Evolutionary conservation across 2,888 invertebrate genomes (phyloP).

Genomic region (Agriotes lineatus): DNA sequence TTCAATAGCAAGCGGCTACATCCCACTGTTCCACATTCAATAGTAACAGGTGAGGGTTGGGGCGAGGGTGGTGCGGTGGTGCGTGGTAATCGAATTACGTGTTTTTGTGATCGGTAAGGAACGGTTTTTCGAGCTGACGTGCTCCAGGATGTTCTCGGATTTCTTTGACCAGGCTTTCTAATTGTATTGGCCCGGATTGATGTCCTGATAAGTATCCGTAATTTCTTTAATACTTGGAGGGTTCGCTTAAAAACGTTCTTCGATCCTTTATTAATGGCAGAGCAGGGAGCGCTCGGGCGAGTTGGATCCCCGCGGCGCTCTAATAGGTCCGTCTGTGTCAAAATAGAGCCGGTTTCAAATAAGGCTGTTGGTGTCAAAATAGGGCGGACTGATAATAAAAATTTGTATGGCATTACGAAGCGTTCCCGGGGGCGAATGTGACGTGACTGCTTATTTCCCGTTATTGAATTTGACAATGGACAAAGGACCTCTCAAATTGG

Average conservation of each 20-base stretch:
- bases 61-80: constrained; percentile 47
- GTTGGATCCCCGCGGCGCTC: too few species aligned
- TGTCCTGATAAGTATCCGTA: constrained; percentile 50
- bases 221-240: constrained; percentile 49
- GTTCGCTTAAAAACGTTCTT: neutral
- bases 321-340: too few species aligned
- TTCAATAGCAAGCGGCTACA: constrained; percentile 37
- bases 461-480: constrained; percentile 43
- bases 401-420: constrained; percentile 29
- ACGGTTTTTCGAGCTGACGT: constrained; percentile 50
- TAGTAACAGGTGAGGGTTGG: constrained; percentile 39
- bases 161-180: constrained; percentile 51
- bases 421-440: constrained; percentile 33
- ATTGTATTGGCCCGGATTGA: constrained; percentile 53
- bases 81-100: constrained; percentile 55
- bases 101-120: constrained; percentile 54
- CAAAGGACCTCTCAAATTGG: constrained; percentile 40
- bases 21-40: constrained; percentile 39
- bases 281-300: neutral
- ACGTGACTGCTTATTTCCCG: constrained; percentile 40
- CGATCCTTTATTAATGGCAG: neutral
- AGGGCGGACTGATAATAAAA: constrained; percentile 20
- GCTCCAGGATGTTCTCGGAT: constrained; percentile 49
- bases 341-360: too few species aligned
- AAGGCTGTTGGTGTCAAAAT: too few species aligned